Percentiles rank a stretch among this genome's conserved stretches.
These are phyloP conservation scores for Capromys pilorides DNA, from an alignment of 2,797 vertebrate species.

Conservation along the genomic window DNA sequence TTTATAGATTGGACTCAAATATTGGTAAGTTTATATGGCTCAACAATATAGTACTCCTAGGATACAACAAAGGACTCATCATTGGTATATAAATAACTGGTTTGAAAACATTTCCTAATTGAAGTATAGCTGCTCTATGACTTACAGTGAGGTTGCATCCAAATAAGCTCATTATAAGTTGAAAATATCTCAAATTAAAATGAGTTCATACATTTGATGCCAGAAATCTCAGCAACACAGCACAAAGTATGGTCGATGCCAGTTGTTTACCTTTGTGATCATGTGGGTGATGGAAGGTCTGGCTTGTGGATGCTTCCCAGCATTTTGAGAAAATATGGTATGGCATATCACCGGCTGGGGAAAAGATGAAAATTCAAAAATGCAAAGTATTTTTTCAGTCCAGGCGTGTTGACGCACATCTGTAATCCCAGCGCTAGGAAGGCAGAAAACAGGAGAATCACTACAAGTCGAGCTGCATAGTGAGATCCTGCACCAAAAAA, in stretches of 20 bases:
- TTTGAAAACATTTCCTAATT: conserved; percentile 11
- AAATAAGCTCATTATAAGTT: not conserved
- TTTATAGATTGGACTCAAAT: conserved; percentile 1
- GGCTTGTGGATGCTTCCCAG: too few species aligned
- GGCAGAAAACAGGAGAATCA: too few species aligned
- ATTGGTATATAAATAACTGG: conserved; percentile 1
- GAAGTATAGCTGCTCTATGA: not conserved
- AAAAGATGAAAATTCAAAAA: not conserved
- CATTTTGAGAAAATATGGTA: not conserved
- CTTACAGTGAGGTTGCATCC: not conserved
- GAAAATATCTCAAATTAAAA: not conserved
- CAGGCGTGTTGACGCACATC: too few species aligned
- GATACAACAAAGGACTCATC: not conserved
- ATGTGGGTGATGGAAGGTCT: not conserved
- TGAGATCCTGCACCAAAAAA: too few species aligned
- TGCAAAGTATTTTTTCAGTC: not conserved
- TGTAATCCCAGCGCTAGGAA: too few species aligned
- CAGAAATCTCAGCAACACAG: not conserved
- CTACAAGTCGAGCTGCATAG: too few species aligned
- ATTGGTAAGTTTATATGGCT: not conserved
- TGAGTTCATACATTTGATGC: not conserved
- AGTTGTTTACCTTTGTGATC: not conserved
- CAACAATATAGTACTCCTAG: not conserved
- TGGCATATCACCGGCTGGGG: not conserved
- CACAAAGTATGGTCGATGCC: not conserved